Conservation (phyloP, 1,140 invertebrate species). For the Drosophila malerkotliana region DNA sequence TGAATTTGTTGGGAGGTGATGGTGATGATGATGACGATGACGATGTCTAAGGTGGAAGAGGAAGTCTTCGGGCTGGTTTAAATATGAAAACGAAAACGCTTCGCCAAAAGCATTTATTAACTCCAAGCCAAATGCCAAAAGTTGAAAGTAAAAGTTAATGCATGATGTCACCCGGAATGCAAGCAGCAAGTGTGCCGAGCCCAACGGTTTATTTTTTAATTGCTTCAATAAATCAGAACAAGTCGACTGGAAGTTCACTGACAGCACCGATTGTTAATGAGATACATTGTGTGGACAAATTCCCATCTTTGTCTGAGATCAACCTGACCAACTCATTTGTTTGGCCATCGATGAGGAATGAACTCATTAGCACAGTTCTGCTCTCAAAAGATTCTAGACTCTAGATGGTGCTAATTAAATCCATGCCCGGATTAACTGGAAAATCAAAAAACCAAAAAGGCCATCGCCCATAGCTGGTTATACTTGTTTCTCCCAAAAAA, state of each 20-base stretch:
- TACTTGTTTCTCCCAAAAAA: slow-evolving; percentile 35
- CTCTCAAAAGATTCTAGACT: slow-evolving; percentile 46
- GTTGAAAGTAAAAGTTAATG: slow-evolving; percentile 48
- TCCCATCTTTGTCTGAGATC: slow-evolving; percentile 36
- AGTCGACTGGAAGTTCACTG: slow-evolving; percentile 34
- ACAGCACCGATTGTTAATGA: slow-evolving; percentile 20
- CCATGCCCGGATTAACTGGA: slow-evolving; percentile 62
- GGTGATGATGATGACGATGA: slow-evolving; percentile 15
- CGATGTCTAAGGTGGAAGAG: slow-evolving; percentile 28
- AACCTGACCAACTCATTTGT: slow-evolving; percentile 23
- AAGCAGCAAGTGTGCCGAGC: background rate
- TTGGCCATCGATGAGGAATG: slow-evolving; percentile 36
- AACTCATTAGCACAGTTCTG: slow-evolving; percentile 60
- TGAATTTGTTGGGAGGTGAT: slow-evolving; percentile 1
- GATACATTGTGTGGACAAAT: slow-evolving; percentile 38
- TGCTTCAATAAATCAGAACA: slow-evolving; percentile 42
- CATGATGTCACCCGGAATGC: slow-evolving; percentile 37
- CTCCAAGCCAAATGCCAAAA: slow-evolving; percentile 34
- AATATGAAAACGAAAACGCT: slow-evolving; percentile 54
- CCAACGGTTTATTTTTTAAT: slow-evolving; percentile 52
- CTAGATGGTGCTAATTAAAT: slow-evolving; percentile 54
- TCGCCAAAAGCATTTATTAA: slow-evolving; percentile 33
- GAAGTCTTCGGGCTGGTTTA: slow-evolving; percentile 44
- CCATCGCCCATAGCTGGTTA: slow-evolving; percentile 50
- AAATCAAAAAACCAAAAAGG: slow-evolving; percentile 60